Percentiles rank a stretch among this genome's conserved stretches.
These are phyloP conservation scores for Poecile atricapillus DNA, from an alignment of 2,113 vertebrate species.

Conservation along the genomic window DNA sequence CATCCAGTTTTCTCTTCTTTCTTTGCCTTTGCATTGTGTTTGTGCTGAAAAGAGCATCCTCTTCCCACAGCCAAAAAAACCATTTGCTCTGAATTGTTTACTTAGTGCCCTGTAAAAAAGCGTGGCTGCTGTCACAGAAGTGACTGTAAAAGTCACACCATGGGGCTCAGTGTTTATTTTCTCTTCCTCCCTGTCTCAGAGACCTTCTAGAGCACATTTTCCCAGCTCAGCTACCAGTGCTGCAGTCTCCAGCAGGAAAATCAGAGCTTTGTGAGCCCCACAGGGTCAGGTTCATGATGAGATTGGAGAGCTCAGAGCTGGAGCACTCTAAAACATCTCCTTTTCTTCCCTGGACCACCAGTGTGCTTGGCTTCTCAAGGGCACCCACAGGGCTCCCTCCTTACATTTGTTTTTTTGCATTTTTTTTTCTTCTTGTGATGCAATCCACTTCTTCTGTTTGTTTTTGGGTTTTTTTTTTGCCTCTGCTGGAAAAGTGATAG, in stretches of 20 bases:
- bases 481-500: background rate
- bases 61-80: background rate
- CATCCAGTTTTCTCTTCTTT: background rate
- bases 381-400: background rate
- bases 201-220: slow-evolving; percentile 18
- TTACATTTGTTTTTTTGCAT: background rate
- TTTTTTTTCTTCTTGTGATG: background rate
- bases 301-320: background rate
- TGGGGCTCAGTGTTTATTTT: slow-evolving; percentile 24
- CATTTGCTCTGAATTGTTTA: slow-evolving; percentile 19
- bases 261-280: background rate
- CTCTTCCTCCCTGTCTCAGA: background rate
- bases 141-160: background rate
- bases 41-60: slow-evolving; percentile 32
- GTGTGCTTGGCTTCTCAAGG: background rate
- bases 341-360: background rate
- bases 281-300: background rate
- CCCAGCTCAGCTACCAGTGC: background rate
- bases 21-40: background rate
- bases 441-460: background rate
- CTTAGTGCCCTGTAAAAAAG: background rate
- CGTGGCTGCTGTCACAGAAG: slow-evolving; percentile 5
- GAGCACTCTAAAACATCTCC: background rate
- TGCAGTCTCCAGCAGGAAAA: slow-evolving; percentile 21
- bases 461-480: background rate